These are phyloP conservation scores for Mactra quadrangularis DNA, from an alignment of 1,140 invertebrate species.

Conservation along the genomic window DNA sequence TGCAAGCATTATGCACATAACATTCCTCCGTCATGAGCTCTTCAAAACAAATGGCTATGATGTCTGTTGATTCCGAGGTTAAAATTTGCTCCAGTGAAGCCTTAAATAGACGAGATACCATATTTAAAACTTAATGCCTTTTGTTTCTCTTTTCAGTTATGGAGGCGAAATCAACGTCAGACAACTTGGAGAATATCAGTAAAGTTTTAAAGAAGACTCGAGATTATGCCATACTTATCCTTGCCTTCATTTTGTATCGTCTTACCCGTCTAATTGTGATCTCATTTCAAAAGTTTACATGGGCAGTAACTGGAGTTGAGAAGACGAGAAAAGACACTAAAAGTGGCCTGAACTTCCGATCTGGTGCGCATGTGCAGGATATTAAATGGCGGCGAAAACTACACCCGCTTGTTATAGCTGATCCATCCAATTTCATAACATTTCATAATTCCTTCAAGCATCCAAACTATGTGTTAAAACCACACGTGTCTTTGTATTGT, in stretches of 20 bases:
- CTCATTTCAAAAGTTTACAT: constrained; percentile 79
- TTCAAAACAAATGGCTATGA: too few species aligned
- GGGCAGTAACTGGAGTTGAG: constrained; percentile 79
- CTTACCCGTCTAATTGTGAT: constrained; percentile 73
- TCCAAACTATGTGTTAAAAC: constrained; percentile 77
- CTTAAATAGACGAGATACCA: too few species aligned
- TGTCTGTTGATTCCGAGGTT: too few species aligned
- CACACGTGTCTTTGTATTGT: constrained; percentile 78
- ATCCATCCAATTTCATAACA: constrained; percentile 77
- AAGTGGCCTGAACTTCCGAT: constrained; percentile 77
- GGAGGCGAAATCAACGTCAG: constrained; percentile 62
- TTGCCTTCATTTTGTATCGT: constrained; percentile 73
- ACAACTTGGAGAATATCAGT: constrained; percentile 78
- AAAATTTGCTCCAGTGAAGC: too few species aligned
- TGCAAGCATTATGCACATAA: too few species aligned
- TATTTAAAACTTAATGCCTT: too few species aligned
- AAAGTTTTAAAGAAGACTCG: constrained; percentile 75
- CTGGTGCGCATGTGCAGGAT: constrained; percentile 79
- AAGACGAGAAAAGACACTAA: constrained; percentile 75
- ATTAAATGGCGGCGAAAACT: constrained; percentile 79
- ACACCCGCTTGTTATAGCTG: constrained; percentile 70
- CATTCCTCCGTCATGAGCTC: too few species aligned
- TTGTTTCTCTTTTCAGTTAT: constrained; percentile 59
- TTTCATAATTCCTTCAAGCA: constrained; percentile 79
- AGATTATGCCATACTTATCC: constrained; percentile 72